phyloP scores from a whole-genome alignment of 2,797 vertebrate species.

The Cottoperca gobio region DNA sequence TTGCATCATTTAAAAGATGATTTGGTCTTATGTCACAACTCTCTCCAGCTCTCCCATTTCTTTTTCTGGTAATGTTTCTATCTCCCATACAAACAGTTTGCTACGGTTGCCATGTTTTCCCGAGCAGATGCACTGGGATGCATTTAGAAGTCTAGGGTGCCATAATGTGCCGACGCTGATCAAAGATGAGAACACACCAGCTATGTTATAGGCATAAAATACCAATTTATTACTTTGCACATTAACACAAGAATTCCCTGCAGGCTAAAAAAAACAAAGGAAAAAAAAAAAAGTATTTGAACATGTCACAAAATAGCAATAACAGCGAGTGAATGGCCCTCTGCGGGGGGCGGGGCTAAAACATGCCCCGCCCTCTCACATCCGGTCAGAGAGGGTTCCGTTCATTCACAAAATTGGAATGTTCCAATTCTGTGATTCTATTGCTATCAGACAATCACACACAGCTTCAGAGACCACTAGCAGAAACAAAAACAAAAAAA shows the following conservation, averaged over 20 bases:
- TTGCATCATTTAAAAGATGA: not conserved
- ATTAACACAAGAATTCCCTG: slow-evolving; percentile 98
- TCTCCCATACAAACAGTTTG: too few relatives aligned
- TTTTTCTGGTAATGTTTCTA: too few relatives aligned
- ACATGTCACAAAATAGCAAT: slow-evolving; percentile 86
- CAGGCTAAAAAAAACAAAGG: slow-evolving; percentile 93
- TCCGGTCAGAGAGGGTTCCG: slow-evolving; percentile 86
- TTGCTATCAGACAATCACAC: slow-evolving; percentile 92
- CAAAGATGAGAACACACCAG: slow-evolving; percentile 65
- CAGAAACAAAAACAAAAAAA: slow-evolving; percentile 31
- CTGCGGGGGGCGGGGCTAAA: slow-evolving; percentile 76
- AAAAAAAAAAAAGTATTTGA: slow-evolving; percentile 74
- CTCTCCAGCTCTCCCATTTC: too few relatives aligned
- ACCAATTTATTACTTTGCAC: slow-evolving; percentile 97
- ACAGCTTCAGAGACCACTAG: slow-evolving; percentile 87
- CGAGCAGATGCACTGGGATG: too few relatives aligned
- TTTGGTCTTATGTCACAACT: not conserved
- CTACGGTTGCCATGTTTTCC: too few relatives aligned
- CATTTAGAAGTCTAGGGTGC: too few relatives aligned
- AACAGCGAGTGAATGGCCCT: slow-evolving; percentile 83
- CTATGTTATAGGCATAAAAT: slow-evolving; percentile 90
- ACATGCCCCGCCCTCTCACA: slow-evolving; percentile 72
- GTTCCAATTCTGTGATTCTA: slow-evolving; percentile 75
- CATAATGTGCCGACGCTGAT: not conserved
- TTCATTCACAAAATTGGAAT: slow-evolving; percentile 83